A percentile compares a stretch with the other conserved stretches of the same genome.
Evolutionary conservation across 2,888 invertebrate species (phyloP).

Genomic region (Drosophila pegasa): DNA sequence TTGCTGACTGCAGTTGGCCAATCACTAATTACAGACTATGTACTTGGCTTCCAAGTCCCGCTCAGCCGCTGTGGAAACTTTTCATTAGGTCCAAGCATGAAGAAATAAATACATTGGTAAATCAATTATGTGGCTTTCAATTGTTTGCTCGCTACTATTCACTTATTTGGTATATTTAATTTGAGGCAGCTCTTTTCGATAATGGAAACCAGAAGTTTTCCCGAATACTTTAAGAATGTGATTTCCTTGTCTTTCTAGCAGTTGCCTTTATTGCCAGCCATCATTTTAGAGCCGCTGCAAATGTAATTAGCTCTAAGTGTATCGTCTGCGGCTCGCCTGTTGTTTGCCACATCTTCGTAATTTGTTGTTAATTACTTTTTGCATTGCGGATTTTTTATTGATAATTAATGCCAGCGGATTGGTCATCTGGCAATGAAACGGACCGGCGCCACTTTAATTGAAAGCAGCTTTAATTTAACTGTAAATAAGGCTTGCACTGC

Average conservation of each 20-base stretch:
- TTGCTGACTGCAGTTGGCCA: slow-evolving; percentile 61
- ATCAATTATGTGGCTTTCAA: slow-evolving; percentile 67
- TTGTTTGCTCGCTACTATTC: slow-evolving; percentile 42
- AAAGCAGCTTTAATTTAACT: slow-evolving; percentile 45
- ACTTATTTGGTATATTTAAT: slow-evolving; percentile 57
- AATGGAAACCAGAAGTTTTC: slow-evolving; percentile 35
- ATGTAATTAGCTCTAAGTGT: slow-evolving; percentile 76
- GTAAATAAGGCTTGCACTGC: slow-evolving; percentile 58
- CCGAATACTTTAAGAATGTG: slow-evolving; percentile 16
- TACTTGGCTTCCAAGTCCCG: neutral
- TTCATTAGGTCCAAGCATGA: slow-evolving; percentile 37
- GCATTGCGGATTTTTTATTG: slow-evolving; percentile 62
- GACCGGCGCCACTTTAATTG: slow-evolving; percentile 50
- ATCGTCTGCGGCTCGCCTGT: slow-evolving; percentile 46
- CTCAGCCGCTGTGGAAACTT: slow-evolving; percentile 10
- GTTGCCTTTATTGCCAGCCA: slow-evolving; percentile 41
- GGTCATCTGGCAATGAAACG: slow-evolving; percentile 24
- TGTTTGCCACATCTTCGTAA: slow-evolving; percentile 51
- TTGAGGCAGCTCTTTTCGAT: slow-evolving; percentile 19
- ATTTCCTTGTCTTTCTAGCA: slow-evolving; percentile 28
- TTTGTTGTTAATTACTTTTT: slow-evolving; percentile 78
- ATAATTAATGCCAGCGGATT: slow-evolving; percentile 70
- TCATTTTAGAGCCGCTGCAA: slow-evolving; percentile 50
- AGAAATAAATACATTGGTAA: slow-evolving; percentile 62
- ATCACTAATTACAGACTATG: slow-evolving; percentile 70